A percentile compares a stretch with the other conserved stretches of the same genome.
phyloP scores from a whole-genome alignment of 2,888 invertebrate species.

The Acholoe squamosa region DNA sequence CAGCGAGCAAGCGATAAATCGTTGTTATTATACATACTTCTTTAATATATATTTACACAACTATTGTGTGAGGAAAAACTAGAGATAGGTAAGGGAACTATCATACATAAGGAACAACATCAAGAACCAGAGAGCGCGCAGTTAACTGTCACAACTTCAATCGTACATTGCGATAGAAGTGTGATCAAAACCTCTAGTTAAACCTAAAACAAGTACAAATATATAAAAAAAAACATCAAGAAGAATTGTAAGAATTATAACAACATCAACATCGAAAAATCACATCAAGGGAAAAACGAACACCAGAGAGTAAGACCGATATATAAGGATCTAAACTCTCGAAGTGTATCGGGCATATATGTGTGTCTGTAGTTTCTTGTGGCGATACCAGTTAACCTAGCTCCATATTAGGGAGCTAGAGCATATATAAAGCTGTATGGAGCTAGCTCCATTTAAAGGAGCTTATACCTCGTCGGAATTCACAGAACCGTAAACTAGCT shows the following conservation, averaged over 20 bases:
- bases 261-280: background rate
- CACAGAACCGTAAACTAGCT: background rate
- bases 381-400: conserved; percentile 44
- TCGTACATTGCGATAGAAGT: conserved; percentile 44
- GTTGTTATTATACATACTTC: background rate
- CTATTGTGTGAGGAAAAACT: background rate
- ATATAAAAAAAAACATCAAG: background rate
- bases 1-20: background rate
- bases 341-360: conserved; percentile 62
- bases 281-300: conserved; percentile 18
- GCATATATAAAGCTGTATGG: background rate
- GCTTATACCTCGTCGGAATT: background rate
- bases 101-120: conserved; percentile 16
- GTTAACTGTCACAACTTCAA: background rate
- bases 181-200: conserved; percentile 19
- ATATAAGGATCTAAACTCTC: conserved; percentile 55
- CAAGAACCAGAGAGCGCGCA: conserved; percentile 47
- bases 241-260: background rate
- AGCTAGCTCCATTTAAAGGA: background rate
- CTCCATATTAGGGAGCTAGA: background rate
- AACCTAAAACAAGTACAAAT: background rate
- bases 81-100: conserved; percentile 23
- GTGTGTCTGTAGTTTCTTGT: conserved; percentile 62
- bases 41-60: conserved; percentile 23
- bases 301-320: conserved; percentile 35